Base-by-base conservation (phyloP, 2,113 vertebrate species). In the Tachuris rubrigastra region DNA sequence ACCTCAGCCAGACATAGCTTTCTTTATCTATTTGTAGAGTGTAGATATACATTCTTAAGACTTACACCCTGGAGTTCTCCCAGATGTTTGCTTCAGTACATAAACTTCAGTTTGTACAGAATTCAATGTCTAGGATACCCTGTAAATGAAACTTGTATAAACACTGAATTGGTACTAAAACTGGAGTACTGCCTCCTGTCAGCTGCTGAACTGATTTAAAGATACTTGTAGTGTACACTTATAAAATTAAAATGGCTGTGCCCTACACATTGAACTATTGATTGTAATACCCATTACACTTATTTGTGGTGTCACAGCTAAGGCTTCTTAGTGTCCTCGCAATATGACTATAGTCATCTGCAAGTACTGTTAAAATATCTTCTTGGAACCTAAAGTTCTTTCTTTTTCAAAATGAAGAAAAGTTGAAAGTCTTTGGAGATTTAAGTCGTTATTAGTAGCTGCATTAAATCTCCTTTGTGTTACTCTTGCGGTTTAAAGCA, bases 161-260 rank as follows among this genome's bases (percentile, higher is more conserved):
- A 89, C 76, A 75, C 16, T 86, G 82, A 92, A 78, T 81, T 69
- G 56, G 6, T 94, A 78, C 47, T 97, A 94, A 96, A 95, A 87
- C 41, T 66, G 55, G 46, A 93, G 75, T 52, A 80, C 11, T 93
- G 42, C 69, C 87, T 96, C n/a, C 42, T 97, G 62, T 62, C 53
- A 96, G 65, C 85, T 78, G 55, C 73, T 89, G 71, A 91, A 87
- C 55, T 85, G 92, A 94, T 95, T 92, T 97, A 95, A 95, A 90
- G 44, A 58, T 58, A 66, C 17, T 50, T 94, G 37, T 28, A 20
- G 1, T 33, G 7, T 72, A 87, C 10, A n/a, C 44, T 90, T 81
- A 95, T 89, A 95, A 93, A 97, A 88, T 18, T 52, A 67, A 66
- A 93, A 85, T 56, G 46, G 44, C 60, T 87, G 41, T 96, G 87